These are phyloP conservation scores for Geotrypetes seraphini DNA, from an alignment of 2,797 vertebrate genomes.

Conservation along the genomic window DNA sequence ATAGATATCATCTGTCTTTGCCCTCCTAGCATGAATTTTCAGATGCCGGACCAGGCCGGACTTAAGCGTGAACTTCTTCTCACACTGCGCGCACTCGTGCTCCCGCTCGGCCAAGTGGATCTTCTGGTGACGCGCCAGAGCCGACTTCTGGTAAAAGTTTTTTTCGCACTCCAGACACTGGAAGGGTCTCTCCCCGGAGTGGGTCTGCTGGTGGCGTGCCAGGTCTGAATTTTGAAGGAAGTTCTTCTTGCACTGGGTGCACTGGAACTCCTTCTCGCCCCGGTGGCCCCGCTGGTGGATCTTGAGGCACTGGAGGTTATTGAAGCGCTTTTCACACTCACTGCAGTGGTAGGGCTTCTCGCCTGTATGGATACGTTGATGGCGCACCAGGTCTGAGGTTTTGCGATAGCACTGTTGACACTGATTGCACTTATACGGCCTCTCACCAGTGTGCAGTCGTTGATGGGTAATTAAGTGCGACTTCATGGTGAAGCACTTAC, in stretches of 20 bases:
- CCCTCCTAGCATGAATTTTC: too few relatives aligned
- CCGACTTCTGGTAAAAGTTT: background rate
- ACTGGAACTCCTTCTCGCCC: background rate
- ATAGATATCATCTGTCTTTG: too few relatives aligned
- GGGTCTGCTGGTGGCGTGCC: background rate
- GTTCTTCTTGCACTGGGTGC: background rate
- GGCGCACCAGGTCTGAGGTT: background rate
- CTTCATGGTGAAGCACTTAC: constrained; percentile 1
- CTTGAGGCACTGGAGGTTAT: background rate
- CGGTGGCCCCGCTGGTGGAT: background rate
- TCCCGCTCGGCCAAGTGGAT: background rate
- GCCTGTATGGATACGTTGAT: background rate
- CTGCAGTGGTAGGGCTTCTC: background rate
- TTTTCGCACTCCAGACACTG: background rate
- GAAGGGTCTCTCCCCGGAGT: background rate
- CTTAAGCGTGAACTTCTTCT: too few relatives aligned
- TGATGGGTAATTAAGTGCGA: background rate
- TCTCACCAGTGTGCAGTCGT: background rate
- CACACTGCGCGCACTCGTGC: background rate
- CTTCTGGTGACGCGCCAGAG: constrained; percentile 1
- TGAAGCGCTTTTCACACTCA: constrained; percentile 1
- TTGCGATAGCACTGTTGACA: background rate
- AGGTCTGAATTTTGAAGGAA: constrained; percentile 5
- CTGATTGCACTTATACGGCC: background rate
- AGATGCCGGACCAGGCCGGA: too few relatives aligned